phyloP scores from a whole-genome alignment of 1,140 invertebrate genomes.

The Magallana ariakensis region DNA sequence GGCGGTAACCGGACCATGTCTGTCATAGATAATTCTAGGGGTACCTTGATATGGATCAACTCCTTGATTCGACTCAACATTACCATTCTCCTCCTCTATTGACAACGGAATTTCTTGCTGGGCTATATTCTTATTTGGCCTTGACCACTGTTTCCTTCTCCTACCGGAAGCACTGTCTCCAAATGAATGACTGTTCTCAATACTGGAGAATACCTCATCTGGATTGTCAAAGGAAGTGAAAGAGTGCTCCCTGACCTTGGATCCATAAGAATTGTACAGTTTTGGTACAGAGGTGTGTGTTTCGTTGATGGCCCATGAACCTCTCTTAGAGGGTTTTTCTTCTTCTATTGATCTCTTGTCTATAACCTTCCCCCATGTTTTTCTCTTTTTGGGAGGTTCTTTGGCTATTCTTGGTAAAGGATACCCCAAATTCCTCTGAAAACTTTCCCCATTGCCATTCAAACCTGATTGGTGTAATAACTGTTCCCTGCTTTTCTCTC shows the following conservation, averaged over 20 bases:
- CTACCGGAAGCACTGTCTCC: background rate
- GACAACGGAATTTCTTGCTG: background rate
- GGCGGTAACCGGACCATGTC: constrained; percentile 32
- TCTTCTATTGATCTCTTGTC: background rate
- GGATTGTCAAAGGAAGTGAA: background rate
- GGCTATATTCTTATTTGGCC: constrained; percentile 19
- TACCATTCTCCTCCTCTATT: background rate
- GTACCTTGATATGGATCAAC: background rate
- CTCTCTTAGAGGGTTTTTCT: constrained; percentile 25
- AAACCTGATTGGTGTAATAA: constrained; percentile 3
- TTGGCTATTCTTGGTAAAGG: constrained; percentile 1
- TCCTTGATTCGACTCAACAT: background rate
- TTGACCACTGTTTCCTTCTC: constrained; percentile 49
- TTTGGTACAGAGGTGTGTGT: constrained; percentile 2
- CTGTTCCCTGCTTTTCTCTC: constrained; percentile 18
- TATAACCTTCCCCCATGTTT: constrained; percentile 43
- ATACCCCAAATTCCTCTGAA: background rate
- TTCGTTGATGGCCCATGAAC: constrained; percentile 26
- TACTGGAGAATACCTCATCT: background rate
- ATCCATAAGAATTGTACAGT: constrained; percentile 26
- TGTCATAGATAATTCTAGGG: constrained; percentile 21
- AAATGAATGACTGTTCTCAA: constrained; percentile 8
- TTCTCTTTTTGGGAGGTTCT: constrained; percentile 40
- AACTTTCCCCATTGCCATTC: background rate
- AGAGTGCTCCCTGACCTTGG: background rate